Base-by-base conservation (phyloP, 2,113 vertebrate genomes). In the Carollia perspicillata region DNA sequence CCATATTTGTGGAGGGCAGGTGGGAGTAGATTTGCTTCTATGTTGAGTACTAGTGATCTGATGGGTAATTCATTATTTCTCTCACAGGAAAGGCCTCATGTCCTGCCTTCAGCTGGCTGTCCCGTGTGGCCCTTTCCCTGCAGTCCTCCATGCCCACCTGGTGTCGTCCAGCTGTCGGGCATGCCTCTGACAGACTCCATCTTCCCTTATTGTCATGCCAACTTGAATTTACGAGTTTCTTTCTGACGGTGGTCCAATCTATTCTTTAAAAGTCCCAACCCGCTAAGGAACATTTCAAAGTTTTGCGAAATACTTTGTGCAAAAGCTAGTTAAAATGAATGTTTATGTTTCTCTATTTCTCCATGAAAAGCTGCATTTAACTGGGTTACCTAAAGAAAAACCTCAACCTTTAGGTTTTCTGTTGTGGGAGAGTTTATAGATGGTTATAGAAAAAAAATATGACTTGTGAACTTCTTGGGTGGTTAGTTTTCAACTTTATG, bases 161-260 rank as follows among this genome's bases (percentile, higher is more conserved):
- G 80, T 51, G 17, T 0, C 30, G 53, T 47, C 30, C 30, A 0
- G 71, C 2, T 2, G 68, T 71, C 77, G 78, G 86, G 53, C 28
- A 37, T 20, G 26, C 97, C 96, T 96, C 90, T 84, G 65, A 74
- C 66, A 90, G 42, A 96, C 49, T 88, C 79, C 58, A 81, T 81
- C 93, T 95, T 94, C 78, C 75, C 71, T 97, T 96, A 93, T 71
- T 95, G 88, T 87, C 90, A 93, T 71, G 84, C 71, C 93, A 97
- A 95, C 51, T 86, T 94, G 94, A 97, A 94, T 78, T 90, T 75
- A 78, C 86, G 37, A 96, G 2, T 40, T 65, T 97, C 95, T 93
- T 98, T 98, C 96, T 91, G 97, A 95, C 80, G 95, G 86, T 89
- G 94, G 89, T 97, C 95, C 89, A 96, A 89, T 97, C 79, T 93